Percentiles rank a stretch among this genome's conserved stretches.
These are phyloP conservation scores for Drosophila nr. perissopoda DNA, from an alignment of 2,888 invertebrate species.

Conservation along the genomic window DNA sequence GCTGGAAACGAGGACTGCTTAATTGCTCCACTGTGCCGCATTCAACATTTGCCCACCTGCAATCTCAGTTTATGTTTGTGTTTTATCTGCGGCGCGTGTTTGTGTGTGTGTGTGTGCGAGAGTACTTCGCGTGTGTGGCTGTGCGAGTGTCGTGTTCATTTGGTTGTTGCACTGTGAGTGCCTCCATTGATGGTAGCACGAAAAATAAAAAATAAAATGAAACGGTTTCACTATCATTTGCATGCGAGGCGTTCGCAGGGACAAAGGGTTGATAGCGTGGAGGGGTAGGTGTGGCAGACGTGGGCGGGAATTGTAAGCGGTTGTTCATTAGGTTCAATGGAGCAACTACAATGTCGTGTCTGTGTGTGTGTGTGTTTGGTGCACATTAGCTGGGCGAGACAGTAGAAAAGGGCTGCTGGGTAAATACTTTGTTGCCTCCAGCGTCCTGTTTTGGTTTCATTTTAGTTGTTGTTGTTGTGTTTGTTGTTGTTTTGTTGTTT, in stretches of 20 bases:
- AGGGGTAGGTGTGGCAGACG: neutral
- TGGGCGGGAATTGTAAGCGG: neutral
- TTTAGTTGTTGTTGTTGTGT: constrained; percentile 20
- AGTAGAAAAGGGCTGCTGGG: neutral
- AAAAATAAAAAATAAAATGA: constrained; percentile 11
- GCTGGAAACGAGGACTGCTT: neutral
- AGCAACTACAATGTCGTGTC: constrained; percentile 29
- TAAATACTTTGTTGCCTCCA: constrained; percentile 31
- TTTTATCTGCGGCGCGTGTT: constrained; percentile 21
- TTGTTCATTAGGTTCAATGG: constrained; percentile 59
- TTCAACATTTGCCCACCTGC: constrained; percentile 43
- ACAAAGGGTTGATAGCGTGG: constrained; percentile 42
- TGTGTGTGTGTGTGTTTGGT: constrained; percentile 40
- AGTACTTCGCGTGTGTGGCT: constrained; percentile 4
- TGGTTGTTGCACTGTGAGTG: constrained; percentile 41
- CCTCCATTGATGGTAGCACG: constrained; percentile 33
- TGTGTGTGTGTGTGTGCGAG: constrained; percentile 14
- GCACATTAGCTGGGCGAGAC: constrained; percentile 33
- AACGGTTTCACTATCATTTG: constrained; percentile 69
- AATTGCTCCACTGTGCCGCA: constrained; percentile 24
- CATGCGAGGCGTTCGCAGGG: constrained; percentile 25
- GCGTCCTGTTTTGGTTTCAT: constrained; percentile 55
- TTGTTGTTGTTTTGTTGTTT: constrained; percentile 4
- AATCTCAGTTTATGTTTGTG: constrained; percentile 42
- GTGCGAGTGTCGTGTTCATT: constrained; percentile 39